Evolutionary conservation across 2,888 invertebrate species (phyloP).

Genomic region (Sisyra nigra): DNA sequence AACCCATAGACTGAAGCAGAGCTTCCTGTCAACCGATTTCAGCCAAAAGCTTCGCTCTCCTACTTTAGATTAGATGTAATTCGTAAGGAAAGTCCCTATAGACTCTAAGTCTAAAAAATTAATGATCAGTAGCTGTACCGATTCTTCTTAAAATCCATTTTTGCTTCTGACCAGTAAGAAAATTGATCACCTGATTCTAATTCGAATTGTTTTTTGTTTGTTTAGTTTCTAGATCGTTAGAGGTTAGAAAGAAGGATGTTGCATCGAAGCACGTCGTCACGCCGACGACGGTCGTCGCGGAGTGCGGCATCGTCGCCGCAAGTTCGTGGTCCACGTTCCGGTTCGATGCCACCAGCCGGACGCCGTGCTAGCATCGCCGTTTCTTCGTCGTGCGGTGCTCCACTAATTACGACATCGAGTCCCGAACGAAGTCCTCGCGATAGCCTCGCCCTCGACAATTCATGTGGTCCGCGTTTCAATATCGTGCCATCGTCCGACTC

Average conservation of each 20-base stretch:
- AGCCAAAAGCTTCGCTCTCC: too few relatives aligned
- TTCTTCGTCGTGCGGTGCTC: constrained; percentile 19
- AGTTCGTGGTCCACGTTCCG: constrained; percentile 32
- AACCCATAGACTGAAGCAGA: too few relatives aligned
- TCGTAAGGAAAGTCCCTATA: too few relatives aligned
- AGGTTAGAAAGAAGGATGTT: constrained; percentile 30
- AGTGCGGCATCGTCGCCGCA: constrained; percentile 49
- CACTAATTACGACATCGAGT: constrained; percentile 21
- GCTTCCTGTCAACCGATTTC: too few relatives aligned
- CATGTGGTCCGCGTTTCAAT: constrained; percentile 39
- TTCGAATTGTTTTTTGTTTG: too few relatives aligned
- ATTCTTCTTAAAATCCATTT: too few relatives aligned
- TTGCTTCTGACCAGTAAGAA: too few relatives aligned
- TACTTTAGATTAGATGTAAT: too few relatives aligned
- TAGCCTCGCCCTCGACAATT: constrained; percentile 38
- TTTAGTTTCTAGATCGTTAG: too few relatives aligned
- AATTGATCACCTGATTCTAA: too few relatives aligned
- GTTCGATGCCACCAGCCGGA: constrained; percentile 19
- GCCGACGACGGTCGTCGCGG: constrained; percentile 47
- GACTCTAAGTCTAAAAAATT: too few relatives aligned
- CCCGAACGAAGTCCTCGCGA: constrained; percentile 42
- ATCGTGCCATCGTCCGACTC: constrained; percentile 41
- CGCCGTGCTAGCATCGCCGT: constrained; percentile 26
- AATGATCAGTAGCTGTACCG: too few relatives aligned
- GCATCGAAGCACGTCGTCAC: constrained; percentile 48